Evolutionary conservation across 2,888 invertebrate genomes (phyloP), one percentile per base, ranked within the genome.

Genomic region (Ernsta delagoae): DNA sequence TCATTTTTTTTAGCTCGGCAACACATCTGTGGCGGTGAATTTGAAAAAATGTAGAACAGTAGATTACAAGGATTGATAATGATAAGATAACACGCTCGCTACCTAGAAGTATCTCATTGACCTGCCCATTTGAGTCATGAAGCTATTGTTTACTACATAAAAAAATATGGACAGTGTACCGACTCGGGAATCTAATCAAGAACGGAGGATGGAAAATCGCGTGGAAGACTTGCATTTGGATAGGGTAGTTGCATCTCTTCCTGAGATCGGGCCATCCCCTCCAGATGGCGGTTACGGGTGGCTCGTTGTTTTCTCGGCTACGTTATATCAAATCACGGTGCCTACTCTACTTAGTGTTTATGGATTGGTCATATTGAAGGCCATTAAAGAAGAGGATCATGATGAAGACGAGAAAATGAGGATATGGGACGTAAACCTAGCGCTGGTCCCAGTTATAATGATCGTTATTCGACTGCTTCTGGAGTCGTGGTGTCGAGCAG

Each of bases 241-340:
- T 77, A 90, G 94, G 65, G 91, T 96, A 4, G 89, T 95, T 67
- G 92, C 95, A 59, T 95, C 95, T 31, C 94, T 95, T 73, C 95
- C 95, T 1, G 95, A 96, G 83, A 90, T 96, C 62, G 96, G 96
- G 0, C 96, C 96, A 0, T 94, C 94, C 11, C 93, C 95, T 60
- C 95, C 95, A 1, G 95, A 96, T 77, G 96, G 95, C 0, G 95
- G 95, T 2, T 96, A 95, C 77, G 95, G 96, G 0, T 96, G 96
- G 96, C 78, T 96, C 60, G 94, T 96, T 74, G 93, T 96, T 63
- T 77, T 93, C 50, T 94, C 94, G 11, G 94, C 95, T 43, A 86
- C 94, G 73, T 85, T 95, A 73, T 94, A 95, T 79, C 94, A 96
- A 85, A 93, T 95, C 78, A 87, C 94, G n/a, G 90, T 95, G 53